Evolutionary conservation across 2,113 vertebrate genomes (phyloP).

Genomic region (Corynorhinus townsendii): DNA sequence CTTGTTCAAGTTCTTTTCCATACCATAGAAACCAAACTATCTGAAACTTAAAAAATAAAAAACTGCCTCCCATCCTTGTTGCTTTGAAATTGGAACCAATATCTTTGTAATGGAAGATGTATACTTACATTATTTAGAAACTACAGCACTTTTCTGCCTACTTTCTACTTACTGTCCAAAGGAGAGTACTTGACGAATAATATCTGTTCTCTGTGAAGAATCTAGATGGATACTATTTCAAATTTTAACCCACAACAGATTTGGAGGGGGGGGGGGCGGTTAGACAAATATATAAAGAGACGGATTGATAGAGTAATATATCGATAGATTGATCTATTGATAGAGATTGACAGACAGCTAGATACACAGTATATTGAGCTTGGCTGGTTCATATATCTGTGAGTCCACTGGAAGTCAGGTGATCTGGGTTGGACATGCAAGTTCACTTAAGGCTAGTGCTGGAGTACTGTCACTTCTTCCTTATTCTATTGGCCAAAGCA

Average conservation of each 20-base stretch:
- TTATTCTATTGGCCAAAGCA: not conserved
- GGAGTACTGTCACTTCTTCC: not conserved
- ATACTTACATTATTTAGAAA: not conserved
- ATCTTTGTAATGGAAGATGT: not conserved
- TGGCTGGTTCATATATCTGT: not conserved
- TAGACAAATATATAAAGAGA: not conserved
- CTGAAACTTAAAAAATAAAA: not conserved
- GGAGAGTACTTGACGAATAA: not conserved
- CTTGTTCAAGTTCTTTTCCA: not conserved
- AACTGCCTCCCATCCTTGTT: not conserved
- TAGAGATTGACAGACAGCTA: not conserved
- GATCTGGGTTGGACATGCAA: not conserved
- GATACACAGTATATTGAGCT: not conserved
- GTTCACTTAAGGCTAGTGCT: not conserved
- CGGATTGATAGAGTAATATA: not conserved
- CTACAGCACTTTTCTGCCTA: not conserved
- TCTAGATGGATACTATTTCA: slow-evolving; percentile 6
- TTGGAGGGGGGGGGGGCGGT: not conserved
- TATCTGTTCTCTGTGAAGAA: not conserved
- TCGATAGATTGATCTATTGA: not conserved
- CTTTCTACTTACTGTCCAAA: not conserved
- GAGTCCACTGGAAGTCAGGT: not conserved
- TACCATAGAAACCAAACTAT: not conserved
- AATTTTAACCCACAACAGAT: not conserved
- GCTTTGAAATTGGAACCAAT: not conserved